Evolutionary conservation across 2,888 invertebrate genomes (phyloP), one percentile per base, ranked within the genome.

Genomic region (Mythimna loreyi): DNA sequence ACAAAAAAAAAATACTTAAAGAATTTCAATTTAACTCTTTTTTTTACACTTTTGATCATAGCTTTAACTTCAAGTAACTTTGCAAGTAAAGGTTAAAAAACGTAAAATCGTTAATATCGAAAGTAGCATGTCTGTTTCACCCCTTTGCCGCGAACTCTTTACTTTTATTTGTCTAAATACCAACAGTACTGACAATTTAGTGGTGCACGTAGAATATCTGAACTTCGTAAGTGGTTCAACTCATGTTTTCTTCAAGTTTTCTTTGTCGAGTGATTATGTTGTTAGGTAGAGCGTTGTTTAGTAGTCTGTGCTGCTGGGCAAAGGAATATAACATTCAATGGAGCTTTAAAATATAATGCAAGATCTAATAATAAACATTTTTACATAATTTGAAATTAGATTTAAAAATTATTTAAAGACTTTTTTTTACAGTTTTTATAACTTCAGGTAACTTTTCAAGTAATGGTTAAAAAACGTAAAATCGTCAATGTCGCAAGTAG

Each of bases 151-250:
- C 23, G 47, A 59, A 58, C 67, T 67, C 40, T 60, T 72, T 56
- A 72, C 53, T 80, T 63, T 83, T 84, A 82, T 83, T 83, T 85
- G 78, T 81, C 80, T 82, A 84, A 85, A 84, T 76, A 74, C 63
- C 67, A 70, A 78, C 80, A 40, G 52, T 47, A 68, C 73, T 71
- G 72, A 80, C 78, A 67, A 84, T 84, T 84, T 87, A 85, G 79
- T 78, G 68, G 69, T 76, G 67, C 74, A 78, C 68, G 78, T 75
- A 69, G 78, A 80, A 78, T 82, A 82, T 83, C 72, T 73, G 77
- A 82, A 72, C 73, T 82, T 77, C 69, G 61, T 61, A 61, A 36
- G 70, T 55, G 53, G 66, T 55, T 64, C 23, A 68, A 70, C 53
- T 80, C 60, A 65, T 72, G 75, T 81, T 81, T 74, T 45, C 56